Percentiles rank a stretch among this genome's conserved stretches.
Evolutionary conservation across 1,140 invertebrate species (phyloP).

Genomic region (Bombyx mandarina): DNA sequence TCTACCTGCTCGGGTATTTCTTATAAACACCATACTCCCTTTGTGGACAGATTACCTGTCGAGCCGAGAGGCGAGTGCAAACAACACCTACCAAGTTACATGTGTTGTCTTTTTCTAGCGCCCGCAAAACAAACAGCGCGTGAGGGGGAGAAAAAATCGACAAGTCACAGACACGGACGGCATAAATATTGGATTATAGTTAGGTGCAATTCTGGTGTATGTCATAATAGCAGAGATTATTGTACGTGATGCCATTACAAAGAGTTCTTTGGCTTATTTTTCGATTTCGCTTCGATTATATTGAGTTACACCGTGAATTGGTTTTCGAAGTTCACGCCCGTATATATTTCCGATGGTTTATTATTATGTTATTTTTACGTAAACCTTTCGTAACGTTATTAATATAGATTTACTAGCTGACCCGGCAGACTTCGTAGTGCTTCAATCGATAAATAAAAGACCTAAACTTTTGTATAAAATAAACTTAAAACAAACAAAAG

Average conservation of each 20-base stretch:
- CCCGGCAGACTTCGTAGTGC: no score
- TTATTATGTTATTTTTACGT: slow-evolving; percentile 24
- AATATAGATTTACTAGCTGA: no score
- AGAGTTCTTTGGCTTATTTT: slow-evolving; percentile 31
- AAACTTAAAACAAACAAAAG: no score
- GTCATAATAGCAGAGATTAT: slow-evolving; percentile 68
- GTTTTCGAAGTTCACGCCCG: slow-evolving; percentile 43
- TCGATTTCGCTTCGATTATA: slow-evolving; percentile 34
- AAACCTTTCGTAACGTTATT: no score
- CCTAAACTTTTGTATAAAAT: no score
- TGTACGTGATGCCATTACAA: slow-evolving; percentile 68
- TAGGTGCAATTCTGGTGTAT: slow-evolving; percentile 66
- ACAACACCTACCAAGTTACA: slow-evolving; percentile 39
- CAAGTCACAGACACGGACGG: slow-evolving; percentile 44
- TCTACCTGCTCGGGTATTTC: slow-evolving; percentile 64
- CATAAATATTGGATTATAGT: slow-evolving; percentile 70
- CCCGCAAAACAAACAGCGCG: slow-evolving; percentile 4
- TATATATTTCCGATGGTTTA: slow-evolving; percentile 35
- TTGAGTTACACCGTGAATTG: slow-evolving; percentile 40
- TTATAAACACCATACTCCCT: slow-evolving; percentile 57
- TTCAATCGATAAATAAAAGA: no score
- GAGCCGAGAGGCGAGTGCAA: slow-evolving; percentile 47
- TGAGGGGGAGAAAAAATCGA: slow-evolving; percentile 29
- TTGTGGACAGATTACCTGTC: slow-evolving; percentile 61
- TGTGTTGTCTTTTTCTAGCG: slow-evolving; percentile 18